phyloP scores from a whole-genome alignment of 2,113 vertebrate species.

The Ceyx melanurus region DNA sequence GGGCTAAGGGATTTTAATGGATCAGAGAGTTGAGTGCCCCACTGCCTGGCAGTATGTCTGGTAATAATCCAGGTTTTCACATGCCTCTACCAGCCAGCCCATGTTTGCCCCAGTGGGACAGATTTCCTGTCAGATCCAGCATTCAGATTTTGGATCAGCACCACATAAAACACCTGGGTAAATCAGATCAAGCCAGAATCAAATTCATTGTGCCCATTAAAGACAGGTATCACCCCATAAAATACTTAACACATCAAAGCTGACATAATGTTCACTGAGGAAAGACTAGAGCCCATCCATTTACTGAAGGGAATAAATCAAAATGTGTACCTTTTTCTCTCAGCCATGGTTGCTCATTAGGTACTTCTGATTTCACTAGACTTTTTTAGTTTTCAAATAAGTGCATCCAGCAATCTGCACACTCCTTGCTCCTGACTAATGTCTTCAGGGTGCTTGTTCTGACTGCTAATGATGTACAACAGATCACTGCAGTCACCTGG shows the following conservation, averaged over 20 bases:
- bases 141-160: constrained; percentile 11
- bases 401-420: not conserved
- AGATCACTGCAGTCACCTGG: not conserved
- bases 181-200: constrained; percentile 49
- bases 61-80: constrained; percentile 6
- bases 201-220: constrained; percentile 30
- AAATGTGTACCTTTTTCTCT: not conserved
- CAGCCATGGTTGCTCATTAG: not conserved
- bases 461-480: not conserved
- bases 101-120: not conserved
- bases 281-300: not conserved
- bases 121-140: constrained; percentile 38
- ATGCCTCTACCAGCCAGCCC: not conserved
- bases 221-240: constrained; percentile 41
- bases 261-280: constrained; percentile 9
- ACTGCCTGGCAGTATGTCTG: not conserved
- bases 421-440: not conserved
- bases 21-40: not conserved
- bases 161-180: constrained; percentile 46
- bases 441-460: not conserved
- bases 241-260: constrained; percentile 17
- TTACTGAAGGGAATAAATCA: constrained; percentile 36
- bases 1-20: not conserved
- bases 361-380: not conserved
- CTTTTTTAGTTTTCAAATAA: not conserved